Evolutionary conservation across 2,797 vertebrate genomes (phyloP).

Genomic region (Phoxinus dragarum): DNA sequence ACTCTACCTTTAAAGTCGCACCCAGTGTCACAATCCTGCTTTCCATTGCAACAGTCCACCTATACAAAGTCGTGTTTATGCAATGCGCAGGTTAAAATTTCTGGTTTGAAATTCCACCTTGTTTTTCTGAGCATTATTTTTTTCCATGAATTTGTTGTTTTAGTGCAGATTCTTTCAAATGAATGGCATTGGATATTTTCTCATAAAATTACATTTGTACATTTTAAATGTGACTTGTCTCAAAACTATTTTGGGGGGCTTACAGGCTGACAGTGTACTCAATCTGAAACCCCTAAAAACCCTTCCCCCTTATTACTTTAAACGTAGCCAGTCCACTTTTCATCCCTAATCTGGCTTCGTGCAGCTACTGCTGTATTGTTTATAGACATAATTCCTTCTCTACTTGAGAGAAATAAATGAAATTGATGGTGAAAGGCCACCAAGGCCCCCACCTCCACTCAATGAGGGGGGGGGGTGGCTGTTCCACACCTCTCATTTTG

Average conservation of each 20-base stretch:
- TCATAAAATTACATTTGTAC: not conserved
- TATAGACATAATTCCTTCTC: slow-evolving; percentile 60
- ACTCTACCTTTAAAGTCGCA: not conserved
- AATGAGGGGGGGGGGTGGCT: slow-evolving; percentile 52
- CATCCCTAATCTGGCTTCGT: slow-evolving; percentile 67
- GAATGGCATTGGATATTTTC: not conserved
- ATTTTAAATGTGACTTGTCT: slow-evolving; percentile 4
- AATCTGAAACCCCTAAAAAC: slow-evolving; percentile 12
- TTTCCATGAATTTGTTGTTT: no score
- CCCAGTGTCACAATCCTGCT: not conserved
- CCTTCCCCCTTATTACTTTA: not conserved
- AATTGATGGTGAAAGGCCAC: slow-evolving; percentile 68
- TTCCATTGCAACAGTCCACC: not conserved
- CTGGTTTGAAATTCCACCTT: not conserved
- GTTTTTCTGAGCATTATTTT: not conserved
- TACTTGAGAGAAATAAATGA: slow-evolving; percentile 69
- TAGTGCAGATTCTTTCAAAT: not conserved
- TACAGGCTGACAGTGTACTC: not conserved
- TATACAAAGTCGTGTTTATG: not conserved
- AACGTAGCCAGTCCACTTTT: slow-evolving; percentile 11
- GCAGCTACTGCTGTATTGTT: slow-evolving; percentile 68
- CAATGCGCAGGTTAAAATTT: not conserved
- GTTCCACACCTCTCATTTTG: slow-evolving; percentile 59
- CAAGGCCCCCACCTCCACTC: slow-evolving; percentile 38
- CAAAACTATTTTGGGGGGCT: not conserved